Evolutionary conservation across 2,888 invertebrate species (phyloP).

Genomic region (Gastracanthus pulcherrimus): DNA sequence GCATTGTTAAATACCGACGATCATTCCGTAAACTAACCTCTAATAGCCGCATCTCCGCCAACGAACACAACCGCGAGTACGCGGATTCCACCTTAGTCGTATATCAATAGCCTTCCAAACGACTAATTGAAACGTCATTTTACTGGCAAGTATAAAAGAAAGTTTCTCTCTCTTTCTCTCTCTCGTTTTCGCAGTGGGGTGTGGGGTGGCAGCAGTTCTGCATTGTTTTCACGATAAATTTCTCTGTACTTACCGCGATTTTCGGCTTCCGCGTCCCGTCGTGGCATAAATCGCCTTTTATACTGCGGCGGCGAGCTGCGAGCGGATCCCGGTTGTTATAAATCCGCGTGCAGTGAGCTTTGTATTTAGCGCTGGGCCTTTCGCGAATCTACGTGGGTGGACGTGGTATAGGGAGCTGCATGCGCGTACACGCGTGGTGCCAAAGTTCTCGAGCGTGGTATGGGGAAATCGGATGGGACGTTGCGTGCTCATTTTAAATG

Average conservation of each 20-base stretch:
- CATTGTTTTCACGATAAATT: constrained; percentile 72
- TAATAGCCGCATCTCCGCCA: neutral
- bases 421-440: too few relatives aligned
- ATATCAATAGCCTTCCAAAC: constrained; percentile 10
- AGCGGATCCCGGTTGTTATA: constrained; percentile 63
- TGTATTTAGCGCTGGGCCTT: constrained; percentile 71
- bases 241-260: constrained; percentile 55
- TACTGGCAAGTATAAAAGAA: constrained; percentile 19
- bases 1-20: neutral
- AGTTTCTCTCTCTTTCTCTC: neutral
- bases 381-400: constrained; percentile 65
- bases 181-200: neutral
- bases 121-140: constrained; percentile 47
- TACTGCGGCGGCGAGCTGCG: constrained; percentile 66
- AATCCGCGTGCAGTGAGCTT: constrained; percentile 68
- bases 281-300: constrained; percentile 74
- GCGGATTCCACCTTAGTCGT: neutral
- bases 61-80: neutral
- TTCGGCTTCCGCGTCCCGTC: constrained; percentile 67
- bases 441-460: too few relatives aligned
- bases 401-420: constrained; percentile 48
- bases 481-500: too few relatives aligned
- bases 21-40: neutral
- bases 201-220: constrained; percentile 54
- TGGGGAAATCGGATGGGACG: too few relatives aligned